Evolutionary conservation across 2,888 invertebrate species (phyloP).

Genomic region (Yponomeuta cagnagella): DNA sequence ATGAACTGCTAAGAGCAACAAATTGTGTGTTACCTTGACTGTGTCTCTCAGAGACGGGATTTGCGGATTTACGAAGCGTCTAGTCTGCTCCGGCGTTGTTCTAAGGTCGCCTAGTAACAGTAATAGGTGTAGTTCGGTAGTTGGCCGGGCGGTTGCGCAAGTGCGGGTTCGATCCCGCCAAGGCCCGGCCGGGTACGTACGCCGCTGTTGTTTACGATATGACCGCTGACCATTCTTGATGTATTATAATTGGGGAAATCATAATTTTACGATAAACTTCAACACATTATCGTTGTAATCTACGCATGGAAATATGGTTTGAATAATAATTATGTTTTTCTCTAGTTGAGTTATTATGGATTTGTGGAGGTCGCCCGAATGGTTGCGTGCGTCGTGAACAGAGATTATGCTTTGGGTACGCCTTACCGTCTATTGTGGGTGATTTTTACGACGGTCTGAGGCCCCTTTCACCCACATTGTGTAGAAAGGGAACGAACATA

Average conservation of each 20-base stretch:
- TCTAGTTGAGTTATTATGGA: background rate
- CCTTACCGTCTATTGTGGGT: background rate
- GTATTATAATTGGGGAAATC: background rate
- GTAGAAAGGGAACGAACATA: no score
- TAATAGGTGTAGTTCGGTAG: constrained; percentile 35
- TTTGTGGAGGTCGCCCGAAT: background rate
- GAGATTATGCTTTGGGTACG: background rate
- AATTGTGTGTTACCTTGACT: background rate
- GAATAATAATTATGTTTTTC: constrained; percentile 4
- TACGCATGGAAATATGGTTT: background rate
- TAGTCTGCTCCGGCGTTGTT: constrained; percentile 23
- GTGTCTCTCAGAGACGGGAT: constrained; percentile 1
- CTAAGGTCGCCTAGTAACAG: constrained; percentile 57
- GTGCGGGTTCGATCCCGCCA: constrained; percentile 48
- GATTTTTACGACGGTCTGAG: background rate
- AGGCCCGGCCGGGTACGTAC: constrained; percentile 46
- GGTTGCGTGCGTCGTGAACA: background rate
- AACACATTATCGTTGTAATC: background rate
- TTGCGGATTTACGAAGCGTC: background rate
- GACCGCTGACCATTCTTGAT: background rate
- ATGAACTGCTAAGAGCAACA: no score
- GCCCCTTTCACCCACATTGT: background rate
- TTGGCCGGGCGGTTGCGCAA: constrained; percentile 41
- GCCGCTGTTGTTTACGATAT: constrained; percentile 34
- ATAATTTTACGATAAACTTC: constrained; percentile 14